These are phyloP conservation scores for Argya squamiceps DNA, from an alignment of 2,797 vertebrate species.

Conservation along the genomic window DNA sequence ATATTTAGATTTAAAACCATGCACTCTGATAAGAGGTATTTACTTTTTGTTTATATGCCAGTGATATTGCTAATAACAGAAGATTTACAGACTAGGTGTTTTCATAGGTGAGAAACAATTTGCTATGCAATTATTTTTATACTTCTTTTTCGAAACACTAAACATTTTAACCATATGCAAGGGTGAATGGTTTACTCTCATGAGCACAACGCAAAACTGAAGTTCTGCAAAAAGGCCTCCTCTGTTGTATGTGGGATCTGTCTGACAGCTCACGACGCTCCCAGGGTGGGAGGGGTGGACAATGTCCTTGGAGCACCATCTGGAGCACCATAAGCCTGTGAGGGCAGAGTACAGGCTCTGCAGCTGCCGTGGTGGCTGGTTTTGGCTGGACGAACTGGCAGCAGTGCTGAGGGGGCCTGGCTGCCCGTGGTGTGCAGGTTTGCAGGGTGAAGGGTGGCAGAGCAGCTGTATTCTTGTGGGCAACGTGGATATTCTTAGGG, in stretches of 20 bases:
- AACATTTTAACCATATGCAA: not conserved
- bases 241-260: not conserved
- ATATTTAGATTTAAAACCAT: not conserved
- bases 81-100: not conserved
- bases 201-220: not conserved
- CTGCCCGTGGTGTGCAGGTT: rapidly evolving
- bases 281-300: rapidly evolving
- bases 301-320: rapidly evolving
- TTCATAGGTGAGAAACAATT: not conserved
- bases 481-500: rapidly evolving
- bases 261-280: rapidly evolving
- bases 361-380: rapidly evolving
- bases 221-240: not conserved
- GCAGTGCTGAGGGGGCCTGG: not conserved
- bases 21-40: not conserved
- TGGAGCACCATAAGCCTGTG: rapidly evolving
- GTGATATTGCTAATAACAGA: not conserved
- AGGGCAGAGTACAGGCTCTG: not conserved
- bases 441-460: rapidly evolving
- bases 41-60: not conserved
- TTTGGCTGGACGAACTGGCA: not conserved
- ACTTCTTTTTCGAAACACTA: not conserved
- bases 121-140: not conserved
- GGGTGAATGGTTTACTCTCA: not conserved
- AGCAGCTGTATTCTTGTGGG: not conserved